Percentiles rank a stretch among this genome's conserved stretches.
These are phyloP conservation scores for Drosophila bocki DNA, from an alignment of 1,140 invertebrate genomes.

Conservation along the genomic window DNA sequence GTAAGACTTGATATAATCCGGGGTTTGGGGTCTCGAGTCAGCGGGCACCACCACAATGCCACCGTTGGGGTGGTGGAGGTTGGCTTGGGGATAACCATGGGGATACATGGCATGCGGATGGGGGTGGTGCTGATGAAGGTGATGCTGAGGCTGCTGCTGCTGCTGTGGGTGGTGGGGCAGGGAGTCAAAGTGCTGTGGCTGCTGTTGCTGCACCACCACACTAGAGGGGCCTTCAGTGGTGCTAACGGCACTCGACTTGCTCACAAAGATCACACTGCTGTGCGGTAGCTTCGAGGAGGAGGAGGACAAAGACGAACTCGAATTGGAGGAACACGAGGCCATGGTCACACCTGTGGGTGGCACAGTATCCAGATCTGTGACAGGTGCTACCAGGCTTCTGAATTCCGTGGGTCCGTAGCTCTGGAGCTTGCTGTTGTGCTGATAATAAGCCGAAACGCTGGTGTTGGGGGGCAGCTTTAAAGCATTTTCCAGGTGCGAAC, in stretches of 20 bases:
- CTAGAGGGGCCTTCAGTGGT: constrained; percentile 45
- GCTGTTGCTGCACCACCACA: constrained; percentile 27
- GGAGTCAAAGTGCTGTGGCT: constrained; percentile 32
- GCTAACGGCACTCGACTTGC: constrained; percentile 72
- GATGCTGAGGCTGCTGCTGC: constrained; percentile 25
- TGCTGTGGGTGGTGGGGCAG: constrained; percentile 28
- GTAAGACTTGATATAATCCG: constrained; percentile 84
- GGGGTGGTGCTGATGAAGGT: constrained; percentile 32
- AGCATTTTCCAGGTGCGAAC: constrained; percentile 79
- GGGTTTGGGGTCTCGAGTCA: constrained; percentile 82
- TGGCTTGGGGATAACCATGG: constrained; percentile 24
- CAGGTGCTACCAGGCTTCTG: constrained; percentile 70
- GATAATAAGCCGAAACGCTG: constrained; percentile 81
- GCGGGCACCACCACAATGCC: constrained; percentile 64
- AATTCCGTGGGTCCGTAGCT: constrained; percentile 28
- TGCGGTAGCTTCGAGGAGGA: constrained; percentile 59
- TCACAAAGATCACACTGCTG: constrained; percentile 79
- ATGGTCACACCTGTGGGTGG: constrained; percentile 72
- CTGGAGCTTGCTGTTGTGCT: constrained; percentile 76
- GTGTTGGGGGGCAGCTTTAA: constrained; percentile 79
- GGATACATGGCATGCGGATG: constrained; percentile 31
- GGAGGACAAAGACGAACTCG: neutral
- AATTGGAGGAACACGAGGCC: constrained; percentile 44
- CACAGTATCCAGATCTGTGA: constrained; percentile 84
- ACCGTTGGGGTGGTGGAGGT: constrained; percentile 35